Evolutionary conservation across 2,113 vertebrate genomes (phyloP).

Genomic region (Pedetes capensis): DNA sequence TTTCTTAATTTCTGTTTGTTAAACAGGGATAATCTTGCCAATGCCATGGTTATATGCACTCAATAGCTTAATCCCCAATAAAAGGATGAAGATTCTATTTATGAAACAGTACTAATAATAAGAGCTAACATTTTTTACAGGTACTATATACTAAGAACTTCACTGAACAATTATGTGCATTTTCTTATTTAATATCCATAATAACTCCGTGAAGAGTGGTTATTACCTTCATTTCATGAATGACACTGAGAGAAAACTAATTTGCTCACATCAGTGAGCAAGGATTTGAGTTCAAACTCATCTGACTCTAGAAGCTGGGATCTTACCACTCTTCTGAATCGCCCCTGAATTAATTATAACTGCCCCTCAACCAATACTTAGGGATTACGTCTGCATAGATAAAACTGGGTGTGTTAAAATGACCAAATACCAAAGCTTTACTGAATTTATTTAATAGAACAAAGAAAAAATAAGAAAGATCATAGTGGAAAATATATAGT

Average conservation of each 20-base stretch:
- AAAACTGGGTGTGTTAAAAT: not conserved
- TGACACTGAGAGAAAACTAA: not conserved
- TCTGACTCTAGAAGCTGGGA: not conserved
- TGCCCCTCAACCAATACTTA: not conserved
- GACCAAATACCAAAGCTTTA: not conserved
- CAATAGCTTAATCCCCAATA: not conserved
- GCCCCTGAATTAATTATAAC: not conserved
- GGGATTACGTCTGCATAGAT: not conserved
- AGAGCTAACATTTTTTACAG: not conserved
- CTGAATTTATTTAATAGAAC: not conserved
- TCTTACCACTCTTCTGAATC: not conserved
- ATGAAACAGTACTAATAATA: conserved; percentile 19
- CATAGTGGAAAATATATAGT: conserved; percentile 4
- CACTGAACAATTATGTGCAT: not conserved
- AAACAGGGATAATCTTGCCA: not conserved
- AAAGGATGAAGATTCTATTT: not conserved
- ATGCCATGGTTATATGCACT: not conserved
- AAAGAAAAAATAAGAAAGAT: not conserved
- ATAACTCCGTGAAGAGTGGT: not conserved
- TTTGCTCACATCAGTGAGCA: not conserved
- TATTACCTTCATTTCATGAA: not conserved
- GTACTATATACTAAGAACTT: not conserved
- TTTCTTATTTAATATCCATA: not conserved
- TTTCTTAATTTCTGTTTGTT: conserved; percentile 18
- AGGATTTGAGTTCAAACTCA: not conserved